Evolutionary conservation across 2,113 vertebrate species (phyloP).

Genomic region (Chamaetylas fuelleborni): DNA sequence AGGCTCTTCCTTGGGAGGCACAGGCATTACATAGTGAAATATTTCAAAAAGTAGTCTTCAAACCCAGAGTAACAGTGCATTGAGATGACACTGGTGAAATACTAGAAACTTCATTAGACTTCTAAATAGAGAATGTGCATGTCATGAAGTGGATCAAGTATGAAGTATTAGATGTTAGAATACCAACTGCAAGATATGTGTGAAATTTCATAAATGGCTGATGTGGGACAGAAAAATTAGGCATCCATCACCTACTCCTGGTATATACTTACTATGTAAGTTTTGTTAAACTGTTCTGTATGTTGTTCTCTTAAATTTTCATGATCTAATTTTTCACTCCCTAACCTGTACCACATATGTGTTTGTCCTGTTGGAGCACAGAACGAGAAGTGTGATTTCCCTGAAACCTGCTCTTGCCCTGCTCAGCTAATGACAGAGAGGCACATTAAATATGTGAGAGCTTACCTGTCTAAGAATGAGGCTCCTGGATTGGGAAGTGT

Average conservation of each 20-base stretch:
- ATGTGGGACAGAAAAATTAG: neutral
- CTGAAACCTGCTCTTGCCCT: neutral
- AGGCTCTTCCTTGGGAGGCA: slow-evolving; percentile 16
- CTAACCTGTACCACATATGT: neutral
- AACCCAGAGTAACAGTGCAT: neutral
- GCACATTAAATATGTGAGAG: neutral
- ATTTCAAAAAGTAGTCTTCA: slow-evolving; percentile 27
- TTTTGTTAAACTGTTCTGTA: neutral
- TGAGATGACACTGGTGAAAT: slow-evolving; percentile 11
- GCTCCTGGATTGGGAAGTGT: neutral
- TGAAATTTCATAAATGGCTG: neutral
- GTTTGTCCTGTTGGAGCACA: neutral
- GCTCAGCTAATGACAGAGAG: neutral
- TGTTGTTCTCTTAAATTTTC: neutral
- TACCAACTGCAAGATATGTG: neutral
- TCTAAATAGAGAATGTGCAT: neutral
- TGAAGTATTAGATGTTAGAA: neutral
- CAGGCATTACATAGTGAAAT: neutral
- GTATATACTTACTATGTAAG: neutral
- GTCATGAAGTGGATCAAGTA: neutral
- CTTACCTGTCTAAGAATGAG: neutral
- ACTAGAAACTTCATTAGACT: slow-evolving; percentile 24
- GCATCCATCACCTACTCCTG: neutral
- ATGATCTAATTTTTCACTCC: neutral
- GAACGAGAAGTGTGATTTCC: neutral